Conservation (phyloP, 2,888 invertebrate species). For the Caenorhabditis panamensis region DNA sequence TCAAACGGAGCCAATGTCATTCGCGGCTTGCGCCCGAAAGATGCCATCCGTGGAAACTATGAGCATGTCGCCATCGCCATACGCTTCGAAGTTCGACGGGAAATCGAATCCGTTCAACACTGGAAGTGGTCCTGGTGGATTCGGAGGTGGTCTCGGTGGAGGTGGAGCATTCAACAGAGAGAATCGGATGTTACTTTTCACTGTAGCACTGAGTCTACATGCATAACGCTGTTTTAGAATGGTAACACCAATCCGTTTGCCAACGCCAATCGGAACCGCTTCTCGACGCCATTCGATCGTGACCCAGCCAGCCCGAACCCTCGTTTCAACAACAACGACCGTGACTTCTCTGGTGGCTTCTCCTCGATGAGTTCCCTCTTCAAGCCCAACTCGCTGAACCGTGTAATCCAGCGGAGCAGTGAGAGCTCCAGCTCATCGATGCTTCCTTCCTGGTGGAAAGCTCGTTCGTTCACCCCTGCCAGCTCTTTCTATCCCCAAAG, state of each 20-base stretch:
- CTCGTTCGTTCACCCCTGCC: constrained; percentile 54
- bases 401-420: constrained; percentile 24
- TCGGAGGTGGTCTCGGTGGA: constrained; percentile 5
- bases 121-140: constrained; percentile 22
- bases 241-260: constrained; percentile 49
- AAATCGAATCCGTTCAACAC: constrained; percentile 33
- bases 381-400: too few relatives aligned
- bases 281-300: constrained; percentile 17
- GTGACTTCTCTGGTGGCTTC: constrained; percentile 10
- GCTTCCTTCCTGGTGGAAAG: constrained; percentile 36
- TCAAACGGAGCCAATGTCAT: constrained; percentile 51
- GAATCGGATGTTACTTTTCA: constrained; percentile 31
- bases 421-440: too few relatives aligned
- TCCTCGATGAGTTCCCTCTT: constrained; percentile 20
- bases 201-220: not conserved
- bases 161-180: constrained; percentile 25
- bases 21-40: constrained; percentile 48
- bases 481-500: constrained; percentile 53
- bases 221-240: constrained; percentile 5
- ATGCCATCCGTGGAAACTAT: constrained; percentile 43
- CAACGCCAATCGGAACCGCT: constrained; percentile 42
- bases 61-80: constrained; percentile 36
- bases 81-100: constrained; percentile 40
- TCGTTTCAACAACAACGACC: constrained; percentile 3
- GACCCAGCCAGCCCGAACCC: too few relatives aligned